Evolutionary conservation across 2,113 vertebrate species (phyloP).

Genomic region (Microcebus ravelobensis): DNA sequence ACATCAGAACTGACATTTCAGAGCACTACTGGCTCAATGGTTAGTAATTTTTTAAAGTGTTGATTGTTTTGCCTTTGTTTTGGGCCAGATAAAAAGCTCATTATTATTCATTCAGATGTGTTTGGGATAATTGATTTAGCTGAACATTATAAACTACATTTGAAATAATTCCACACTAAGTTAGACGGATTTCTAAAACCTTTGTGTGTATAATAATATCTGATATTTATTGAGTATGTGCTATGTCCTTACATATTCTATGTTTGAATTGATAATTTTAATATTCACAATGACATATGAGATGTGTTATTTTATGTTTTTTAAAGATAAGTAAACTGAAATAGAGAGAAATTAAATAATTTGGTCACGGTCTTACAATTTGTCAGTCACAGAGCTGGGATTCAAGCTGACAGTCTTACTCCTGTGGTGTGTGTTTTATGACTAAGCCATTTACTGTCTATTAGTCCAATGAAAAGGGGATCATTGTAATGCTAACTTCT

Average conservation of each 20-base stretch:
- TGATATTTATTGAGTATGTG: neutral
- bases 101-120: conserved; percentile 71
- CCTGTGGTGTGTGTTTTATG: neutral
- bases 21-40: conserved; percentile 99
- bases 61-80: conserved; percentile 65
- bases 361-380: neutral
- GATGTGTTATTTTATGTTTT: neutral
- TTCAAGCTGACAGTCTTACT: neutral
- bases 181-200: neutral
- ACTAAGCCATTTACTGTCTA: neutral
- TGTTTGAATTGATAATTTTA: neutral
- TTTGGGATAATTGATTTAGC: neutral
- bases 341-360: neutral
- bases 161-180: neutral
- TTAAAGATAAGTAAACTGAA: neutral
- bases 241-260: neutral
- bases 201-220: neutral
- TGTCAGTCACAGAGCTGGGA: neutral
- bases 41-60: conserved; percentile 81
- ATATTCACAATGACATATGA: neutral
- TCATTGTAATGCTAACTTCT: neutral
- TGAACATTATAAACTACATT: neutral
- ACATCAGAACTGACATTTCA: conserved; percentile 97
- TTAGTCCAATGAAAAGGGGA: neutral
- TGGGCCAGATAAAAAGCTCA: conserved; percentile 59